Percentiles rank a stretch among this genome's conserved stretches.
phyloP scores from a whole-genome alignment of 2,113 vertebrate genomes.

The Furnarius figulus region DNA sequence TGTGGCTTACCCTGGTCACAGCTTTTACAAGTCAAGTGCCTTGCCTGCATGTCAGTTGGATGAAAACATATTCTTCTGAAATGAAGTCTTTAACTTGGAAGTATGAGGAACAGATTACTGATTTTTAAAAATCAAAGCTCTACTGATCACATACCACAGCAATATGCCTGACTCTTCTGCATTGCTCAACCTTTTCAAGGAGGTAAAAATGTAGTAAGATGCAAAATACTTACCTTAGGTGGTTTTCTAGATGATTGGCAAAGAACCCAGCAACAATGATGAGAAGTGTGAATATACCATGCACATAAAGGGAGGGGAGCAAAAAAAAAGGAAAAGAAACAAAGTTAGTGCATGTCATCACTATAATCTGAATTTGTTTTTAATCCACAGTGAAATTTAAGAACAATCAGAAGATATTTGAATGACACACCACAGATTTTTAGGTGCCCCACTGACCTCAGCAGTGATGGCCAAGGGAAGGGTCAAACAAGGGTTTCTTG shows the following conservation, averaged over 20 bases:
- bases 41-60: not conserved
- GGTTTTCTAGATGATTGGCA: slow-evolving; percentile 69
- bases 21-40: not conserved
- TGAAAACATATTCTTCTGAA: not conserved
- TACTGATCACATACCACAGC: not conserved
- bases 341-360: slow-evolving; percentile 31
- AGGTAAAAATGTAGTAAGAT: not conserved
- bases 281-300: slow-evolving; percentile 15
- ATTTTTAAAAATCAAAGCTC: not conserved
- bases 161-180: not conserved
- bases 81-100: not conserved
- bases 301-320: slow-evolving; percentile 13
- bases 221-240: slow-evolving; percentile 73
- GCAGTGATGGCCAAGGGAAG: not conserved
- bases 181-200: not conserved
- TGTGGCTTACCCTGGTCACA: not conserved
- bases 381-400: not conserved
- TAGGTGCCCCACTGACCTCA: no score
- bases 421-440: not conserved
- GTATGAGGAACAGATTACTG: not conserved
- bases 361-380: not conserved
- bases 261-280: slow-evolving; percentile 2
- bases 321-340: slow-evolving; percentile 50
- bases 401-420: not conserved
- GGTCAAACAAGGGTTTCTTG: not conserved